phyloP scores from a whole-genome alignment of 1,140 invertebrate species.

The Antheraea mylitta region DNA sequence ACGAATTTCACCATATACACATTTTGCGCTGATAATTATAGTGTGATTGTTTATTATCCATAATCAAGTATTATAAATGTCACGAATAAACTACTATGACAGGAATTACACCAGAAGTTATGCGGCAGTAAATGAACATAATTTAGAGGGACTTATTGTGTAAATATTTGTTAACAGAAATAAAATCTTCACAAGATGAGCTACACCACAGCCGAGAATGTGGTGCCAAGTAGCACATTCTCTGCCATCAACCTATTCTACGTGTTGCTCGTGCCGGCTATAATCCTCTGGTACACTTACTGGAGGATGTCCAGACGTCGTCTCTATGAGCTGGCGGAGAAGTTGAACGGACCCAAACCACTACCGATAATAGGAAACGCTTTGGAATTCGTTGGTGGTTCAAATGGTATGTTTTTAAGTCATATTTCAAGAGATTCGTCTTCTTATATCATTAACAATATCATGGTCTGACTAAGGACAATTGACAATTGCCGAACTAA shows the following conservation, averaged over 20 bases:
- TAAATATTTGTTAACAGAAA: constrained; percentile 2
- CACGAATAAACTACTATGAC: no score
- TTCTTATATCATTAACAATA: background rate
- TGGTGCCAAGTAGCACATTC: constrained; percentile 51
- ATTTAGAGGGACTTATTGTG: background rate
- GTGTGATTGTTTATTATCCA: no score
- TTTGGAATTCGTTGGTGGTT: constrained; percentile 84
- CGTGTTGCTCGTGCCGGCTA: constrained; percentile 83
- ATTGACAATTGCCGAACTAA: no score
- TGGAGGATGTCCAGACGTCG: constrained; percentile 85
- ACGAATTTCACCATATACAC: no score
- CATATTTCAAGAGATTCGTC: background rate
- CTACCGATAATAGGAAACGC: constrained; percentile 86
- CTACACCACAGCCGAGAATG: constrained; percentile 54
- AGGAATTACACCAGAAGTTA: no score
- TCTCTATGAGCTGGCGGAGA: constrained; percentile 84
- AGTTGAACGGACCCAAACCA: constrained; percentile 84
- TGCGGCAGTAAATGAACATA: no score
- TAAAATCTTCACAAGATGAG: constrained; percentile 43
- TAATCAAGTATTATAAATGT: no score
- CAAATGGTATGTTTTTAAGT: constrained; percentile 75
- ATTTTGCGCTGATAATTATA: no score
- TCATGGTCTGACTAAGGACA: no score
- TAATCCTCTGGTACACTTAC: constrained; percentile 85
- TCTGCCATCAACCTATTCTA: constrained; percentile 82